Base-by-base conservation (phyloP, 2,113 vertebrate species). In the Numida meleagris region DNA sequence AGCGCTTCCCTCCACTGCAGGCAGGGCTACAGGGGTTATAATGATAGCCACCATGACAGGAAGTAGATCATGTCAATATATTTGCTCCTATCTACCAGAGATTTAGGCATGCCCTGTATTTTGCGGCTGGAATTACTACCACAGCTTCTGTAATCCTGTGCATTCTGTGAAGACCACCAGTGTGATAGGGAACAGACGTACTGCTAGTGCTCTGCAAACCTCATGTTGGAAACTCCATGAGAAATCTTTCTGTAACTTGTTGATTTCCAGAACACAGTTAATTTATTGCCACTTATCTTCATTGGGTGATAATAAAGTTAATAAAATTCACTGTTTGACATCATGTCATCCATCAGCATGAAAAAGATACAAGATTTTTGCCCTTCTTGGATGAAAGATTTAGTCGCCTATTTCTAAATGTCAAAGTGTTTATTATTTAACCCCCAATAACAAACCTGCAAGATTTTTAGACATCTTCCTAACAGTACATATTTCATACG, bases 1-100 rank as follows among this genome's bases (percentile, higher is more conserved):
- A 8, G 0, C 1, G 0, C 31, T 42, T 27, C 9, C 40, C n/a
- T 70, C 63, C 18, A 4, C 19, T 6, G 19, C 20, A 23, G 1
- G 16, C 55, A 42, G 38, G 50, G 50, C 40, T 51, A 62, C 63
- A 25, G 68, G 1, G 2, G 7, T 7, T 19, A 34, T 20, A 23
- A 6, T 1, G 24, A 14, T 0, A 18, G n/a, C 16, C 34, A 36
- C 51, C 33, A 6, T 29, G 46, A 25, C 33, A 55, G 57, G 48
- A 63, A 17, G 15, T 19, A 5, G 12, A n/a, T 25, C 59, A 74
- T 13, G 19, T 57, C 50, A 12, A 50, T 25, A 4, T 14, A 12
- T 16, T n/a, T 24, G 7, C 8, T 59, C 17, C 21, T 55, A 3
- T 10, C 31, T 15, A 0, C 31, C 20, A 2, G 0, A 3, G 25